Evolutionary conservation across 2,888 invertebrate species (phyloP), one percentile per base, ranked within the genome.

Genomic region (Glaucopsyche alexis): DNA sequence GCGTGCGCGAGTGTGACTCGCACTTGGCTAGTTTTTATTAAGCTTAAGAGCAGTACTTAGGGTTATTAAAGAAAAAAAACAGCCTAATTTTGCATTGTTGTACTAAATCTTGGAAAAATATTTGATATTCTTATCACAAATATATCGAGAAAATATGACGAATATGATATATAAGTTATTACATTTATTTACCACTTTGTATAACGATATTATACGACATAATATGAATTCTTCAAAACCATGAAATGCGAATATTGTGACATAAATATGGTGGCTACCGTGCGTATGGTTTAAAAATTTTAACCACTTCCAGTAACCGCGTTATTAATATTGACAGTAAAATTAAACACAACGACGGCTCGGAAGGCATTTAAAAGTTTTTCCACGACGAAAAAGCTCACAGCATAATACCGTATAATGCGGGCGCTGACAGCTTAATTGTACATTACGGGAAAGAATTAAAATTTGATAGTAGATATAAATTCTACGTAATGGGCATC

Each of bases 381-480:
- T 69, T 49, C 69, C 45, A 16, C 49, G 69, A 69, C 47, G 47
- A 69, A 69, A 69, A 69, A 69, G 19, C 14, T 9, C 69, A 69
- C 19, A 7, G 69, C 19, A 29, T 69, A 69, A 49, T 19, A 9
- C 16, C 49, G 69, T 19, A 47, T 16, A 69, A 69, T 69, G 69
- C 16, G n/a, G 29, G 40, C 19, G 67, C 7, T 69, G 69, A 69
- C 69, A 69, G 69, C 47, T 69, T 69, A 69, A 69, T 69, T 69
- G 69, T 6, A 14, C 69, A 69, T 69, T 66, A 69, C 29, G 29
- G 45, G 47, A 49, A 67, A 19, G 45, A 69, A 69, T 69, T 69
- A 47, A 69, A 69, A 29, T 69, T 47, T 69, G 16, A 14, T 69
- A 69, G 69, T 29, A 19, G 11, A 11, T 29, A 69, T 69, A 69